These are phyloP conservation scores for Pteronotus mesoamericanus DNA, from an alignment of 2,797 vertebrate species.

Conservation along the genomic window DNA sequence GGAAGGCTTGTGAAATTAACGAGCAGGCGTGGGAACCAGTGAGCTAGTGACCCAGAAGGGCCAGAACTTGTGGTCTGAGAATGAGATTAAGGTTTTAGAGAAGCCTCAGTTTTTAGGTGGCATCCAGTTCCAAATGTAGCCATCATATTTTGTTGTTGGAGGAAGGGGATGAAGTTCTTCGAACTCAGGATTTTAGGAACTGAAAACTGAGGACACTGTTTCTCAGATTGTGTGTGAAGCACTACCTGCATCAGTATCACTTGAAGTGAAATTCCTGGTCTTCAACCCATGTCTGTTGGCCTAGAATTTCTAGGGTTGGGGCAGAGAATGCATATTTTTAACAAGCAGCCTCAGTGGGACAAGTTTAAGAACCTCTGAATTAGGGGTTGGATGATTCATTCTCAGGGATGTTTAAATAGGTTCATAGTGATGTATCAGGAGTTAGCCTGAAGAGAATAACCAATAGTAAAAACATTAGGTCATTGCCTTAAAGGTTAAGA, in stretches of 20 bases:
- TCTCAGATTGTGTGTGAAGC: not conserved
- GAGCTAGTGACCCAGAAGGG: not conserved
- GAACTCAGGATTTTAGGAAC: not conserved
- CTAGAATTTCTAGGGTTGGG: not conserved
- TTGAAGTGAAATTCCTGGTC: not conserved
- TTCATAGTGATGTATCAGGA: not conserved
- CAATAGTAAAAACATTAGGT: not conserved
- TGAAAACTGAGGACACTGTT: slow-evolving; percentile 14
- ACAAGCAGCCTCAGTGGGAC: not conserved
- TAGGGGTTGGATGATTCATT: not conserved
- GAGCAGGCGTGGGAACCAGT: not conserved
- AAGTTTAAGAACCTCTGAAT: not conserved
- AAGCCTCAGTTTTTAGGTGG: not conserved
- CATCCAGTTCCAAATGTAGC: not conserved
- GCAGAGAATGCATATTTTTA: not conserved
- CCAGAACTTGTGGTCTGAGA: not conserved
- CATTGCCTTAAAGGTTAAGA: not conserved
- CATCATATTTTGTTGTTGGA: not conserved
- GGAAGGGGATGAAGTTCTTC: not conserved
- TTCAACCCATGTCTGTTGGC: not conserved
- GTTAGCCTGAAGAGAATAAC: not conserved
- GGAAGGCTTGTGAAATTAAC: not conserved
- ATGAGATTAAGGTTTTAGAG: not conserved
- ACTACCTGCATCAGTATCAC: not conserved
- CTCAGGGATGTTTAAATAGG: not conserved